Conservation (phyloP, 2,888 invertebrate genomes). For the Calliscelio sp. region DNA sequence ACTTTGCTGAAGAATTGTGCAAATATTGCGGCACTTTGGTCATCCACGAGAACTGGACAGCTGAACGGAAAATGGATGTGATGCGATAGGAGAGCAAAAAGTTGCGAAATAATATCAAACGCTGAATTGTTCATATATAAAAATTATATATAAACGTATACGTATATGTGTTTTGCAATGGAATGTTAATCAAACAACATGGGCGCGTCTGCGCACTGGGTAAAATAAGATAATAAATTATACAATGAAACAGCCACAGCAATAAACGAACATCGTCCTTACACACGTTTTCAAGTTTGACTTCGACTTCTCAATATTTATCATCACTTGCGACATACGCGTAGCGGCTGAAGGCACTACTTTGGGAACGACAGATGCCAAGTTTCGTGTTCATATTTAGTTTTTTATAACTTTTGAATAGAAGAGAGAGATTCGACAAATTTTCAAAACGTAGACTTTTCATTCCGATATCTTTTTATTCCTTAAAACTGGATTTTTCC, state of each 20-base stretch:
- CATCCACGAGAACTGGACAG: neutral
- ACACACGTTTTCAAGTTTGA: slow-evolving; percentile 59
- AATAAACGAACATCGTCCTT: slow-evolving; percentile 66
- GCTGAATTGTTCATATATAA: slow-evolving; percentile 44
- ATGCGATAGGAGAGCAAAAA: neutral
- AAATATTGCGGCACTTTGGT: neutral
- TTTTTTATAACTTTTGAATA: slow-evolving; percentile 1
- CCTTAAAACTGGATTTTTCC: too few species aligned
- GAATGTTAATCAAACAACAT: slow-evolving; percentile 54
- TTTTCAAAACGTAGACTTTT: too few species aligned
- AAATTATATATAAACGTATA: slow-evolving; percentile 47
- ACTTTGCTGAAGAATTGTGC: neutral
- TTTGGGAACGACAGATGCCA: slow-evolving; percentile 59
- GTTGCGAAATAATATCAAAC: slow-evolving; percentile 49
- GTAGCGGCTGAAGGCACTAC: slow-evolving; percentile 54
- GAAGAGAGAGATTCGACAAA: neutral
- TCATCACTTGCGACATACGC: slow-evolving; percentile 47
- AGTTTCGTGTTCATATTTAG: slow-evolving; percentile 44
- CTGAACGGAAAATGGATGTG: neutral
- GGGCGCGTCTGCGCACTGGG: slow-evolving; percentile 62
- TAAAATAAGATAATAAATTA: slow-evolving; percentile 72
- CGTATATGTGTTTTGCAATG: slow-evolving; percentile 34
- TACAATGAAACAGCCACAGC: slow-evolving; percentile 73
- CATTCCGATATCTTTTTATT: too few species aligned
- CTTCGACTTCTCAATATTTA: slow-evolving; percentile 65